Evolutionary conservation across 2,113 vertebrate species (phyloP).

Genomic region (Vulpes ferrilata): DNA sequence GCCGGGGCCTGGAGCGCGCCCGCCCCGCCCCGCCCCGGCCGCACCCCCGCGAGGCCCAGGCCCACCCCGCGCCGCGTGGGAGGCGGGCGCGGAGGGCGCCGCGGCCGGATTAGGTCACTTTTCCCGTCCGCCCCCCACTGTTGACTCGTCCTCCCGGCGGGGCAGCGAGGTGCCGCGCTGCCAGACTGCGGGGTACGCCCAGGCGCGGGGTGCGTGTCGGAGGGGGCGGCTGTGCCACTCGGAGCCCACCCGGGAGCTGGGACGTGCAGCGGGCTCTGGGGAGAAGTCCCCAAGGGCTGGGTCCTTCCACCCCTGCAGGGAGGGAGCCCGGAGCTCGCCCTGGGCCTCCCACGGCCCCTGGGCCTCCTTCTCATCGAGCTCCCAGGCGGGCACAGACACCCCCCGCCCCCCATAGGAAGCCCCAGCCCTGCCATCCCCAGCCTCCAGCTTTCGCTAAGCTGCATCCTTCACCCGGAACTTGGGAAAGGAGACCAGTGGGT

Average conservation of each 20-base stretch:
- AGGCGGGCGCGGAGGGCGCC: slow-evolving; percentile 66
- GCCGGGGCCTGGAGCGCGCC: neutral
- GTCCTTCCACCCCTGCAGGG: neutral
- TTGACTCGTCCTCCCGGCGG: slow-evolving; percentile 60
- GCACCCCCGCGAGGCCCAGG: neutral
- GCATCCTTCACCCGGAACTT: neutral
- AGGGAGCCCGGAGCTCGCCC: neutral
- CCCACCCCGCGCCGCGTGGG: slow-evolving; percentile 60
- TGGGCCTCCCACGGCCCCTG: neutral
- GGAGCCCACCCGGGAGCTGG: neutral
- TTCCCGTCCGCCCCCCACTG: slow-evolving; percentile 55
- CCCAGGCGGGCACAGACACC: neutral
- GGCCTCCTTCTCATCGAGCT: neutral
- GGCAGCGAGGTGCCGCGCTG: neutral
- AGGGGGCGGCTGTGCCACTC: neutral
- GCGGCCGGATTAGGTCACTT: slow-evolving; percentile 68
- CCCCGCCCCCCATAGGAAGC: neutral
- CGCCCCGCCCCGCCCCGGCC: too few species aligned
- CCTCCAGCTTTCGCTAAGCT: neutral
- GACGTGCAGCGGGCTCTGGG: neutral
- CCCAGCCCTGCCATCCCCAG: neutral
- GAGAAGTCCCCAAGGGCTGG: neutral
- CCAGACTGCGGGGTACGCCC: slow-evolving; percentile 62
- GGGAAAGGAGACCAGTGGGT: neutral
- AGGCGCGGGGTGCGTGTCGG: neutral